Evolutionary conservation across 2,888 invertebrate species (phyloP), one percentile per base, ranked within the genome.

Genomic region (Yponomeuta evonymella): DNA sequence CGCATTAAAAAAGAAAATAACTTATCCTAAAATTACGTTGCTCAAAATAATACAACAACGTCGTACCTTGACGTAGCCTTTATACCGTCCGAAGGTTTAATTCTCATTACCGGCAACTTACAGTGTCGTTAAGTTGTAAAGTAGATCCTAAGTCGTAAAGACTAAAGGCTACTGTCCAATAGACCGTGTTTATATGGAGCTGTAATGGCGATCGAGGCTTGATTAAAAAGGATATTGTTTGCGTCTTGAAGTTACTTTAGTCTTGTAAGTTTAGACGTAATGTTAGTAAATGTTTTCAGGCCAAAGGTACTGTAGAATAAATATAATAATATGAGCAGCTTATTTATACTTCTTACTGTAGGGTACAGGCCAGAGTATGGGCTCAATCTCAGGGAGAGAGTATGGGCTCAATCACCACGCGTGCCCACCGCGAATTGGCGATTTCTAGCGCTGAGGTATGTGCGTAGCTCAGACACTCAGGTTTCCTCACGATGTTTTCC

Each of bases 141-240:
- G 15, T 68, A 68, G 68, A 48, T 51, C 51, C 51, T 68, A 36
- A 68, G 68, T 29, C 11, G 36, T 70, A 70, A 62, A 62, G 33
- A 33, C 62, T 63, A 70, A 63, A 70, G 62, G 30, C 23, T 23
- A 70, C 6, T 70, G 36, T 70, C 63, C 33, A 62, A 63, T 62
- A 63, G 43, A 62, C 62, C 15, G 15, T 62, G 70, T 63, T 70
- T 70, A 70, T 63, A 62, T 62, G 51, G 72, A 70, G 58, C 73
- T 70, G 72, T 73, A 74, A 71, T 70, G 72, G 72, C 73, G 73
- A 73, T 74, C 73, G 70, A 66, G 71, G 71, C 72, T 73, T 74
- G 74, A 74, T 74, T 74, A 74, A 74, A 74, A 73, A 72, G 73
- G 71, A 73, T 72, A 73, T 73, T 69, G 69, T 71, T 68, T 72